Evolutionary conservation across 1,140 invertebrate species (phyloP).

Genomic region (Sitobion miscanthi): DNA sequence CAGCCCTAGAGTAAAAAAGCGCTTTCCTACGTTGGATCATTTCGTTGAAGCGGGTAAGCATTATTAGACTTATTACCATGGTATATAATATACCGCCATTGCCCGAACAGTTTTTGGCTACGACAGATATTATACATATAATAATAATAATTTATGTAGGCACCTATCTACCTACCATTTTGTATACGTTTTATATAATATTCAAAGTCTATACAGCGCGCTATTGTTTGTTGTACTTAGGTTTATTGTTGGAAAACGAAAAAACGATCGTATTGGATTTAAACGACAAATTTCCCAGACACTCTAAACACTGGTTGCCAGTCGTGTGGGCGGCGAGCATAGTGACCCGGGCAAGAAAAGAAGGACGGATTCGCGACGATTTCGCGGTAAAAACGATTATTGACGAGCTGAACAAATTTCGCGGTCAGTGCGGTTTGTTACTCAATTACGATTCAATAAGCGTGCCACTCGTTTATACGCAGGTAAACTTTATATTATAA

Average conservation of each 20-base stretch:
- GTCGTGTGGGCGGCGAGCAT: constrained; percentile 92
- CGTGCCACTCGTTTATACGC: constrained; percentile 91
- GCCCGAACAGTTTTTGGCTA: too few species aligned
- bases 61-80: not conserved
- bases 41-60: constrained; percentile 76
- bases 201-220: not conserved
- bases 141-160: not conserved
- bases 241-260: constrained; percentile 89
- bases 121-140: not conserved
- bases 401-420: constrained; percentile 87
- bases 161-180: not conserved
- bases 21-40: constrained; percentile 88
- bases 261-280: constrained; percentile 78
- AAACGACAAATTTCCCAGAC: constrained; percentile 82
- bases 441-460: constrained; percentile 90
- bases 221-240: constrained; percentile 61
- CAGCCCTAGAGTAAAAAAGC: constrained; percentile 87
- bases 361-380: constrained; percentile 90
- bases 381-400: constrained; percentile 90
- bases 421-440: constrained; percentile 80
- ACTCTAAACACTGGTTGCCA: constrained; percentile 93
- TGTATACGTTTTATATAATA: not conserved
- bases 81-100: not conserved
- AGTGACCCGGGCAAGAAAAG: constrained; percentile 83
- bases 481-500: constrained; percentile 67